These are phyloP conservation scores for Struthidea cinerea DNA, from an alignment of 2,113 vertebrate species.

Conservation along the genomic window DNA sequence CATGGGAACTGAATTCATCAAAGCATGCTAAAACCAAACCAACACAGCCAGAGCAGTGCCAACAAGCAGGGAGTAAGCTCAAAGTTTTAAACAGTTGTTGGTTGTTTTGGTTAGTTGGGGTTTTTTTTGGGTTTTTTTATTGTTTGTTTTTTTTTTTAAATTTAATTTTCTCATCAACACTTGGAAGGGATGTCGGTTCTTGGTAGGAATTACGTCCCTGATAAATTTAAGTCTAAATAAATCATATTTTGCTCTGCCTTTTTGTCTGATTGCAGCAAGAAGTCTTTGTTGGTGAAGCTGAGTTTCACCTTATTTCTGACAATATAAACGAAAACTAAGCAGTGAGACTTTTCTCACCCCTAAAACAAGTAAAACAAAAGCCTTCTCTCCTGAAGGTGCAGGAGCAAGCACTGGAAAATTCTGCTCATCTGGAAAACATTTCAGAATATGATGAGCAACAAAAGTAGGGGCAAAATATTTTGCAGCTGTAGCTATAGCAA, in stretches of 20 bases:
- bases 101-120: neutral
- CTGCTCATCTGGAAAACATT: neutral
- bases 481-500: neutral
- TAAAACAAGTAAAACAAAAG: neutral
- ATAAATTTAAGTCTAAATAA: neutral
- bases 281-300: neutral
- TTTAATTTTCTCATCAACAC: neutral
- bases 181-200: neutral
- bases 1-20: neutral
- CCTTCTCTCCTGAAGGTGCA: neutral
- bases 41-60: neutral
- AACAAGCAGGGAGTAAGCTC: neutral
- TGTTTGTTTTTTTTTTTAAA: neutral
- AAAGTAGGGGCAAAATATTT: neutral
- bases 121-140: neutral
- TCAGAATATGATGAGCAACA: neutral
- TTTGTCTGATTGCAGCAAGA: neutral
- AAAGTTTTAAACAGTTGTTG: neutral
- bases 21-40: neutral
- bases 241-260: neutral
- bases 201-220: neutral
- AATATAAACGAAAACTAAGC: neutral
- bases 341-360: neutral
- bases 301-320: neutral
- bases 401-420: neutral